phyloP scores from a whole-genome alignment of 2,113 vertebrate species.

The Diadophis punctatus region DNA sequence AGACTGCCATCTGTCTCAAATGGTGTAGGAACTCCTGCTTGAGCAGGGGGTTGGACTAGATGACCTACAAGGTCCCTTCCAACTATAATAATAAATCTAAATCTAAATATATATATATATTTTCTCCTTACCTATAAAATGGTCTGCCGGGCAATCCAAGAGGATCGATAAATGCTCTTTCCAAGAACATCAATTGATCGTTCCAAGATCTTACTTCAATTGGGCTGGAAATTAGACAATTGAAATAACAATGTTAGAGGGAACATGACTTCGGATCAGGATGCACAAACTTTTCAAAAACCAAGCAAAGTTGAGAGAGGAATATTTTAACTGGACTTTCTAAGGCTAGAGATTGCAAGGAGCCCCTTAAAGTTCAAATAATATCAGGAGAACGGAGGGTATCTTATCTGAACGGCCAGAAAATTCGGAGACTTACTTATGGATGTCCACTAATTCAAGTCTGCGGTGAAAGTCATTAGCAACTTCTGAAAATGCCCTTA shows the following conservation, averaged over 20 bases:
- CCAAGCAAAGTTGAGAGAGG: too few relatives aligned
- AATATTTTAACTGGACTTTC: neutral
- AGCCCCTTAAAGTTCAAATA: neutral
- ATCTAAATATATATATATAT: too few relatives aligned
- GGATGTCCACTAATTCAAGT: conserved; percentile 70
- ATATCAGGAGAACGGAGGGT: neutral
- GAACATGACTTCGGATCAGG: neutral
- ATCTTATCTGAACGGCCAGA: neutral
- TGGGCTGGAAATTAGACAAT: conserved; percentile 43
- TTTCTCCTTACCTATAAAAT: conserved; percentile 84
- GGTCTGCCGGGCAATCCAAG: conserved; percentile 88
- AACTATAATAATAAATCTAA: too few relatives aligned
- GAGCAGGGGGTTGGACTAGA: too few relatives aligned
- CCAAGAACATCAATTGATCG: conserved; percentile 92
- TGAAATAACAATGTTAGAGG: neutral
- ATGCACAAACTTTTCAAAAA: neutral
- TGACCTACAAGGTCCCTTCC: too few relatives aligned
- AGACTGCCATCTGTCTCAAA: too few relatives aligned
- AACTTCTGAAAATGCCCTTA: conserved; percentile 80
- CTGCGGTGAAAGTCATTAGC: conserved; percentile 75
- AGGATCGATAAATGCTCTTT: conserved; percentile 91
- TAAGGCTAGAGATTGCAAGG: neutral
- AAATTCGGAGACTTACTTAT: conserved; percentile 71
- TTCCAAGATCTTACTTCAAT: conserved; percentile 77
- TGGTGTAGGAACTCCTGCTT: too few relatives aligned